Conservation (phyloP, 1,140 invertebrate genomes). For the Panagrolaimus sp. region DNA sequence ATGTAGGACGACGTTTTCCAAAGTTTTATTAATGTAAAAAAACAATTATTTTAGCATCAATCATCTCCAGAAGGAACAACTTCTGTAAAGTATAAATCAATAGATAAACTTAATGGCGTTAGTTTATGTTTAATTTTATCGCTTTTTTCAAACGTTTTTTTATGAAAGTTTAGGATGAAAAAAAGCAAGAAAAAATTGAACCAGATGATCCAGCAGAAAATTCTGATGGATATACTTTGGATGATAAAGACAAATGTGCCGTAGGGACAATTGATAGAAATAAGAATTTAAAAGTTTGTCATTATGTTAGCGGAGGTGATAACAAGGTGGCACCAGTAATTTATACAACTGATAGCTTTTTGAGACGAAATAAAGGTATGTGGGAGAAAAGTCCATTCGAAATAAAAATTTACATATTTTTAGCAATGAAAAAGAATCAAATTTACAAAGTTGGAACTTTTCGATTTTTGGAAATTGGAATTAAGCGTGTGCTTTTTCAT, state of each 20-base stretch:
- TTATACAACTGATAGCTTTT: conserved; percentile 13
- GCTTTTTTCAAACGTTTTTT: no score
- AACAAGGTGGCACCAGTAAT: background rate
- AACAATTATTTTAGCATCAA: no score
- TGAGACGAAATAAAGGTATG: conserved; percentile 10
- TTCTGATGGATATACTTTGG: background rate
- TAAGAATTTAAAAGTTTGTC: conserved; percentile 12
- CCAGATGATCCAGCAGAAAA: background rate
- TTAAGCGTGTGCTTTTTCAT: conserved; percentile 8
- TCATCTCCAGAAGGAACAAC: background rate
- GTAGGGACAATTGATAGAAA: background rate
- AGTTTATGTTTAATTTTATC: no score
- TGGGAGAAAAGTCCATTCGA: background rate
- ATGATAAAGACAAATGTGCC: background rate
- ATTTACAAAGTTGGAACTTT: conserved; percentile 7
- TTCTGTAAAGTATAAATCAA: conserved; percentile 14
- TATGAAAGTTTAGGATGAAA: conserved; percentile 13
- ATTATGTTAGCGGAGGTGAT: conserved; percentile 1
- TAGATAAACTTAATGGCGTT: conserved; percentile 2
- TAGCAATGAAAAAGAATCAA: background rate
- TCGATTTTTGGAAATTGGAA: conserved; percentile 5
- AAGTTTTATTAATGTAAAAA: no score
- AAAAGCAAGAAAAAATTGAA: conserved; percentile 5
- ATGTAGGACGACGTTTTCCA: no score
- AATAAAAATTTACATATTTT: background rate